phyloP scores from a whole-genome alignment of 2,113 vertebrate species.

The Rhineura floridana region DNA sequence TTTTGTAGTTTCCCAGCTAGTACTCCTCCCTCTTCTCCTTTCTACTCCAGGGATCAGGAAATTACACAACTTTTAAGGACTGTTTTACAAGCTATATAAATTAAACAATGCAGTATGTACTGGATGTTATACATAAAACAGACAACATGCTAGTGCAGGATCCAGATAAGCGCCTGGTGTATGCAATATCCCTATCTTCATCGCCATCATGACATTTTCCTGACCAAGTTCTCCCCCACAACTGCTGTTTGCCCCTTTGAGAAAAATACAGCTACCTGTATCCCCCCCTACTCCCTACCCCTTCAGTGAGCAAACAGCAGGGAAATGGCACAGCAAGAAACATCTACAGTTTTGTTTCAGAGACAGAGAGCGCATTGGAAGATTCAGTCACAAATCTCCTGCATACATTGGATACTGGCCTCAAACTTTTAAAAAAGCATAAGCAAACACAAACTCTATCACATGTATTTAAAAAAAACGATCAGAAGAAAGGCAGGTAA shows the following conservation, averaged over 20 bases:
- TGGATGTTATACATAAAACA: background rate
- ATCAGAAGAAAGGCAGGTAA: no score
- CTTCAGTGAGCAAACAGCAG: background rate
- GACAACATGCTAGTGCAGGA: background rate
- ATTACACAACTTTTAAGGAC: background rate
- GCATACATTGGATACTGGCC: background rate
- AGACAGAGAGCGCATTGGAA: background rate
- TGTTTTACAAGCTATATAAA: background rate
- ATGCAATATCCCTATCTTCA: background rate
- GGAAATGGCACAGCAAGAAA: background rate
- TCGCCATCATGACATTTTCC: background rate
- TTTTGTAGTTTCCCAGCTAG: background rate
- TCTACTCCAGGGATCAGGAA: background rate
- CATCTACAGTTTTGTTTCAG: background rate
- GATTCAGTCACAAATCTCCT: background rate
- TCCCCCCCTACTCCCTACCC: background rate
- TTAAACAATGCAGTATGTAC: background rate
- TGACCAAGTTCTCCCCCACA: background rate
- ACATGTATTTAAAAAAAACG: no score
- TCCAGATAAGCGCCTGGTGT: background rate
- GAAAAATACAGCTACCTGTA: background rate
- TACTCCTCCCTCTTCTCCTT: background rate
- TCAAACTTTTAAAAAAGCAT: background rate
- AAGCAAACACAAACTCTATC: slow-evolving; percentile 26
- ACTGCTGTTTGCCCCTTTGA: background rate